Evolutionary conservation across 2,888 invertebrate genomes (phyloP), one percentile per base, ranked within the genome.

Genomic region (Sarcophaga carnaria): DNA sequence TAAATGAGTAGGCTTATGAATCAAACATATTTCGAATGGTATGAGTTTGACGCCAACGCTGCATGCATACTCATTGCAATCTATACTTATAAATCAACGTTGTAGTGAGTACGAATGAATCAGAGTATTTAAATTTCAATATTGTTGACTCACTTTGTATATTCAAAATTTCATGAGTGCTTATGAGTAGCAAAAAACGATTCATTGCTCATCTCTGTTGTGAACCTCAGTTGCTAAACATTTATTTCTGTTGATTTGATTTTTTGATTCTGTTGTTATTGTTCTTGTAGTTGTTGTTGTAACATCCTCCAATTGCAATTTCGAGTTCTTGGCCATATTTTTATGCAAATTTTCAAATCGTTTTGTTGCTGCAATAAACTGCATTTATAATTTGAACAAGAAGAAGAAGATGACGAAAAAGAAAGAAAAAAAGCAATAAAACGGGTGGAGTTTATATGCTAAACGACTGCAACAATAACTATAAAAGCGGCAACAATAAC

Each of bases 371-470:
- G 66, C 75, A 14, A 76, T 76, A 60, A 80, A 84, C 54, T 84
- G 80, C 80, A 80, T 84, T 80, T 71, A 84, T 84, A 76, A 84
- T 80, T 80, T 66, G 71, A 12, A 14, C 4, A 37, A 37, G 37
- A 37, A 37, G 37, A 37, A 8, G 8, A 37, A 37, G 8, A 37
- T 5, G 37, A 37, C 6, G 37, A 37, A 6, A 8, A 37, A 8
- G 2, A 27, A 27, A 5, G 4, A 37, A 37, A 37, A 80, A 62
- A 71, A 64, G 54, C 81, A 75, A 75, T 70, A 81, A 86, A 84
- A 79, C 87, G 87, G 87, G 87, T 87, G 87, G 87, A 87, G 87
- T 84, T 54, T 81, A 62, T 81, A 84, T 87, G 87, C 87, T 81
- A 84, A 84, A 87, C 84, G 81, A 67, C 69, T 59, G 20, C 20